phyloP scores from a whole-genome alignment of 2,888 invertebrate genomes.

The Branchellion lobata region DNA sequence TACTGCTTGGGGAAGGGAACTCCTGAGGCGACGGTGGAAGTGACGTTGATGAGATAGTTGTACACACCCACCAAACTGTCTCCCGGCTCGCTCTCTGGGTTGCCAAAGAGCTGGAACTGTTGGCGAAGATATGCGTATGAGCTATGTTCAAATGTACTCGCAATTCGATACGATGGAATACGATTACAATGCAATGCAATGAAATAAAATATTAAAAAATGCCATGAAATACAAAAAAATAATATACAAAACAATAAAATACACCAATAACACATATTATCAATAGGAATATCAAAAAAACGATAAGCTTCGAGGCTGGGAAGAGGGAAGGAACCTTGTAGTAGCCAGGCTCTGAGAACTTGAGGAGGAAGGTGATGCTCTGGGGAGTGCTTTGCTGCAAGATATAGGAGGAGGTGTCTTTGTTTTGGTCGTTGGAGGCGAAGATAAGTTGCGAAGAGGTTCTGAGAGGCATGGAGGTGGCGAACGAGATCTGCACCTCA shows the following conservation, averaged over 20 bases:
- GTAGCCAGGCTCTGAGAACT: slow-evolving; percentile 58
- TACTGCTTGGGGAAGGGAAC: slow-evolving; percentile 62
- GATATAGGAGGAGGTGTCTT: slow-evolving; percentile 59
- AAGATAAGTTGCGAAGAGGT: slow-evolving; percentile 61
- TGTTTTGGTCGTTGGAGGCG: slow-evolving; percentile 53
- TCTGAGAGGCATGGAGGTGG: slow-evolving; percentile 56
- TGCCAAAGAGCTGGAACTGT: slow-evolving; percentile 59
- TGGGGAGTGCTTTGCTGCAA: slow-evolving; percentile 58
- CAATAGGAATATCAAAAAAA: no score
- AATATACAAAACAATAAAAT: no score
- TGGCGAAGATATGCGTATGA: neutral
- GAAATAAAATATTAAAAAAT: neutral
- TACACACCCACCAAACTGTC: slow-evolving; percentile 62
- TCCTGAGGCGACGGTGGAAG: slow-evolving; percentile 52
- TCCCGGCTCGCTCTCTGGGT: slow-evolving; percentile 57
- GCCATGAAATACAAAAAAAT: no score
- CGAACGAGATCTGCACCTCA: slow-evolving; percentile 53
- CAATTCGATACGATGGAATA: neutral
- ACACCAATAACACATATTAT: no score
- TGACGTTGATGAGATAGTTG: slow-evolving; percentile 62
- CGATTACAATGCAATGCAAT: neutral
- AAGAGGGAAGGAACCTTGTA: slow-evolving; percentile 59
- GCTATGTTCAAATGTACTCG: neutral
- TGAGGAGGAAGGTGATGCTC: slow-evolving; percentile 55
- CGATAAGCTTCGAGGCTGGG: no score